These are phyloP conservation scores for Macquaria australasica DNA, from an alignment of 2,113 vertebrate genomes.

Conservation along the genomic window DNA sequence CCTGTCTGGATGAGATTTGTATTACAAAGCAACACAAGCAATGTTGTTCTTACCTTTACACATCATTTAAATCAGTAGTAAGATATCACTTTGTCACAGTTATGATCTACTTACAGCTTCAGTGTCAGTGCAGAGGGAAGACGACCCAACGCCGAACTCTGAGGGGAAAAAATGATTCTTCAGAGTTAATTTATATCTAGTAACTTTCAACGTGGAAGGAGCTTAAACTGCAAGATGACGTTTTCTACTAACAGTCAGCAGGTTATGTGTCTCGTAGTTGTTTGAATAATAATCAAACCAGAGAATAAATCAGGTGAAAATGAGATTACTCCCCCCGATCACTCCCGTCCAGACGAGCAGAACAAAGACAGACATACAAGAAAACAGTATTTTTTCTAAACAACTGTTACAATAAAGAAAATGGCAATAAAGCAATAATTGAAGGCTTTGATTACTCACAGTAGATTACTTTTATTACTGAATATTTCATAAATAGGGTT, in stretches of 20 bases:
- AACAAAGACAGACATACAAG: neutral
- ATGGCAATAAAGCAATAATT: neutral
- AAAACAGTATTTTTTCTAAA: neutral
- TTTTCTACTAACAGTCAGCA: neutral
- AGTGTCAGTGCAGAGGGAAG: neutral
- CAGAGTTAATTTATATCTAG: neutral
- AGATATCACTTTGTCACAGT: neutral
- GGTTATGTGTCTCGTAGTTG: neutral
- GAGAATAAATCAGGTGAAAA: neutral
- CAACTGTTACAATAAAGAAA: neutral
- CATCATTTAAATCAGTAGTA: neutral
- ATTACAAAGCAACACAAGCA: neutral
- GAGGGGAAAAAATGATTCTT: neutral
- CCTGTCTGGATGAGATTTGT: neutral
- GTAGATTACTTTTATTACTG: slow-evolving; percentile 67
- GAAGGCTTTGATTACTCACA: neutral
- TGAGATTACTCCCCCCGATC: neutral
- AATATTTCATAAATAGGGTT: slow-evolving; percentile 53
- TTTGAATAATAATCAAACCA: neutral
- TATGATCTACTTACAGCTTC: slow-evolving; percentile 17
- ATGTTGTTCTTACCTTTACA: neutral
- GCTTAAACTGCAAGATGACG: neutral
- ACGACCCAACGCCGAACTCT: neutral
- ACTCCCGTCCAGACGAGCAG: neutral
- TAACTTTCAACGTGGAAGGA: neutral